A percentile compares a stretch with the other conserved stretches of the same genome.
Conservation (phyloP, 2,113 vertebrate genomes). For the Chlamydotis undulata region DNA sequence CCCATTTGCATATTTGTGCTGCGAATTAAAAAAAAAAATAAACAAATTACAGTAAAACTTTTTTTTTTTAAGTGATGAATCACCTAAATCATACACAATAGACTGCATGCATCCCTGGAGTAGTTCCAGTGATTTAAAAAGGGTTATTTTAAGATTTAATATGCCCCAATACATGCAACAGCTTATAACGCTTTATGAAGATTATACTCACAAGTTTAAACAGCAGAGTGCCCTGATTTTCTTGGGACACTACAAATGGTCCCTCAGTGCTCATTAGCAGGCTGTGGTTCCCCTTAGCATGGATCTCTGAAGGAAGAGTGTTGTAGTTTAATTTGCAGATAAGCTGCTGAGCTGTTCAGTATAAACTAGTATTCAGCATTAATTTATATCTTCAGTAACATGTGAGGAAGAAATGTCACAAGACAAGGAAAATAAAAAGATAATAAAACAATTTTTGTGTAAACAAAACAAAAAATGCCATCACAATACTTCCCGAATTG, state of each 20-base stretch:
- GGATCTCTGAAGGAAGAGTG: neutral
- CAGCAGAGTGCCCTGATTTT: neutral
- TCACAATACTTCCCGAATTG: neutral
- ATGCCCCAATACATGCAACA: neutral
- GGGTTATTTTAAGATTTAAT: neutral
- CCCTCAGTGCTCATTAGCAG: neutral
- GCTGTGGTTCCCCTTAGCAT: neutral
- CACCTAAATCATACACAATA: neutral
- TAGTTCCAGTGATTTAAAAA: neutral
- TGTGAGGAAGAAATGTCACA: neutral
- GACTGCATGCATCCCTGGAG: neutral
- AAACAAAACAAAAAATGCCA: neutral
- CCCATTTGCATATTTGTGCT: neutral
- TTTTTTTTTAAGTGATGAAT: neutral
- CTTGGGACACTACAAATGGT: neutral
- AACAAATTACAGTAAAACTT: neutral
- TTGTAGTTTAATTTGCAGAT: neutral
- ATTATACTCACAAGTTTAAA: constrained; percentile 10
- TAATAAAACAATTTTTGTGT: neutral
- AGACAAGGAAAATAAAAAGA: neutral
- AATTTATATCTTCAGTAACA: neutral
- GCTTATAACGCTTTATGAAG: constrained; percentile 19
- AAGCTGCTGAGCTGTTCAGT: neutral
- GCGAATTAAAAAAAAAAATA: neutral
- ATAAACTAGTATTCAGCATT: neutral